Evolutionary conservation across 92 coral and sea anemone genomes (phyloP).

Genomic region (Chrysogorgia sp.): DNA sequence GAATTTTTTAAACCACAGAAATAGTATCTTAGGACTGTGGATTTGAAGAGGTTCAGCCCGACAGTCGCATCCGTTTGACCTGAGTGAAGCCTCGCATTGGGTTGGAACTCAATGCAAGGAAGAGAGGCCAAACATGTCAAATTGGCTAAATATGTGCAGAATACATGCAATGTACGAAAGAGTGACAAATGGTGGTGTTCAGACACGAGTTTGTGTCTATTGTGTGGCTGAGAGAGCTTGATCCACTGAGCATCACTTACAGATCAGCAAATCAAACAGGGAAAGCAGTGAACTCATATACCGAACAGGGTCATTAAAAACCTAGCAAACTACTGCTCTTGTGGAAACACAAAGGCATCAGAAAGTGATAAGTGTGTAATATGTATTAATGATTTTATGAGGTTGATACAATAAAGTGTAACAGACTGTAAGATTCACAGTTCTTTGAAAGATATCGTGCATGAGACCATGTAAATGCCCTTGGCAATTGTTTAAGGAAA

Average conservation of each 20-base stretch:
- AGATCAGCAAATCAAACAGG: slow-evolving; percentile 27
- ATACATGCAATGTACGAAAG: slow-evolving; percentile 67
- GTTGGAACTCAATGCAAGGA: slow-evolving; percentile 71
- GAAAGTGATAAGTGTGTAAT: slow-evolving; percentile 41
- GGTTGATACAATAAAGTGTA: slow-evolving; percentile 44
- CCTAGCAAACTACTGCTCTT: slow-evolving; percentile 48
- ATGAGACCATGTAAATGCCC: background rate
- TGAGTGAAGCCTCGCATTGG: slow-evolving; percentile 68
- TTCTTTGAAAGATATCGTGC: slow-evolving; percentile 8
- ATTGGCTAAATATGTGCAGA: slow-evolving; percentile 57
- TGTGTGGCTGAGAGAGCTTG: slow-evolving; percentile 64
- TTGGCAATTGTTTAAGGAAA: background rate
- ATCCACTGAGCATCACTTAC: slow-evolving; percentile 61
- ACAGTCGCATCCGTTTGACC: slow-evolving; percentile 66
- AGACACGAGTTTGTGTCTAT: slow-evolving; percentile 63
- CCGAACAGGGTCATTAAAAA: slow-evolving; percentile 54
- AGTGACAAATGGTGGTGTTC: slow-evolving; percentile 66
- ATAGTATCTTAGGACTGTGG: too few species aligned
- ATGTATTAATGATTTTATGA: slow-evolving; percentile 52
- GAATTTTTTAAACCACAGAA: too few species aligned
- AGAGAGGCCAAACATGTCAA: slow-evolving; percentile 69
- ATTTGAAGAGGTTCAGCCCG: too few species aligned
- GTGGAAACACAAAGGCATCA: slow-evolving; percentile 51
- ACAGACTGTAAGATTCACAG: slow-evolving; percentile 46
- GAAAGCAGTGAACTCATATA: slow-evolving; percentile 53